A percentile compares a stretch with the other conserved stretches of the same genome.
Evolutionary conservation across 2,113 vertebrate species (phyloP).

Genomic region (Hydropotes inermis): DNA sequence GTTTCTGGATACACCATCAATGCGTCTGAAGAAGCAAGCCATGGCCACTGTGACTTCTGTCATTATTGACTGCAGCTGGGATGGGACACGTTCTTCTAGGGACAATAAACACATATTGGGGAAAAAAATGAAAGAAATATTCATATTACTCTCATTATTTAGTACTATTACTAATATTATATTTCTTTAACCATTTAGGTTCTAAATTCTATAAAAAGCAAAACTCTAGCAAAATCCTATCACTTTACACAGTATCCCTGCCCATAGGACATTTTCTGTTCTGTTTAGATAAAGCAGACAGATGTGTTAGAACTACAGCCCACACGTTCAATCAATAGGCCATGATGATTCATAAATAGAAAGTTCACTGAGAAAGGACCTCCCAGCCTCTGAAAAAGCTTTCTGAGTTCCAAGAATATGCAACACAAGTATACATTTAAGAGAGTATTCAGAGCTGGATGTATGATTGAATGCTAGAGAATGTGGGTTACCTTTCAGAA

Average conservation of each 20-base stretch:
- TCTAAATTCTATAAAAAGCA: constrained; percentile 4
- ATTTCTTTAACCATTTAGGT: constrained; percentile 21
- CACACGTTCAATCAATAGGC: constrained; percentile 45
- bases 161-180: background rate
- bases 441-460: background rate
- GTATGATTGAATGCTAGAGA: background rate
- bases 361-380: constrained; percentile 41
- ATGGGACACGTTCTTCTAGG: constrained; percentile 5
- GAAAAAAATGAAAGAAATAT: constrained; percentile 44
- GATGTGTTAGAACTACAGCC: constrained; percentile 31
- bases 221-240: background rate
- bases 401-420: constrained; percentile 12
- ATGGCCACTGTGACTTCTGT: background rate
- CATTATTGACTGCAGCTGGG: constrained; percentile 39
- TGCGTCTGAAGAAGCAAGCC: constrained; percentile 31
- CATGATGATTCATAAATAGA: constrained; percentile 54
- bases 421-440: background rate
- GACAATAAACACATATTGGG: constrained; percentile 14
- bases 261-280: constrained; percentile 21
- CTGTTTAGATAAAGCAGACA: constrained; percentile 43
- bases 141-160: background rate
- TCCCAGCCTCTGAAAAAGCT: constrained; percentile 2
- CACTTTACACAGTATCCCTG: background rate
- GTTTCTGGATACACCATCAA: constrained; percentile 52
- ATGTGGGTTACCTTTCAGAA: constrained; percentile 26